Conservation (phyloP, 2,113 vertebrate species). For the Todiramphus chloris region DNA sequence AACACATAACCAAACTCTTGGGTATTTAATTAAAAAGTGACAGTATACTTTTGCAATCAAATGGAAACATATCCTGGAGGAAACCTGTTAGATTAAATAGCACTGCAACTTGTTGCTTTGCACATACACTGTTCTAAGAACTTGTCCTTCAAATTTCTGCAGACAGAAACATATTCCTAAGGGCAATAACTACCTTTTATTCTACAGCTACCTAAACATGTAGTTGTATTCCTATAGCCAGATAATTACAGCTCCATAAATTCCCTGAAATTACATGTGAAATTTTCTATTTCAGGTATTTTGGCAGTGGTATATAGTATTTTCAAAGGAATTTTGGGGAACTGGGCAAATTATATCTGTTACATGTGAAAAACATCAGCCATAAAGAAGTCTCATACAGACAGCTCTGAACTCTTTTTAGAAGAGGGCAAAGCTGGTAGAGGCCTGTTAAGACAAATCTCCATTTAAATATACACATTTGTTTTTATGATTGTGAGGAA, state of each 20-base stretch:
- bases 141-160: background rate
- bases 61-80: background rate
- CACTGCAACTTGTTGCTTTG: background rate
- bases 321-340: constrained; percentile 2
- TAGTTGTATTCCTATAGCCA: background rate
- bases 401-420: constrained; percentile 33
- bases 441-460: constrained; percentile 32
- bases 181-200: background rate
- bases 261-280: background rate
- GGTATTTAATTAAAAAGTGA: background rate
- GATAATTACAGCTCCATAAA: background rate
- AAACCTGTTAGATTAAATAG: background rate
- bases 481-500: background rate
- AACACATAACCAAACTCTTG: background rate
- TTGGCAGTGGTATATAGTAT: background rate
- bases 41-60: background rate
- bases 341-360: background rate
- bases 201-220: background rate
- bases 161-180: background rate
- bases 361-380: background rate
- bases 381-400: constrained; percentile 5
- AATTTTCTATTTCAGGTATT: constrained; percentile 52
- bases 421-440: constrained; percentile 25
- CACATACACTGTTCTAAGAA: background rate
- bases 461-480: background rate